Base-by-base conservation (phyloP, 2,888 invertebrate species). In the Eupelmus urozonus region DNA sequence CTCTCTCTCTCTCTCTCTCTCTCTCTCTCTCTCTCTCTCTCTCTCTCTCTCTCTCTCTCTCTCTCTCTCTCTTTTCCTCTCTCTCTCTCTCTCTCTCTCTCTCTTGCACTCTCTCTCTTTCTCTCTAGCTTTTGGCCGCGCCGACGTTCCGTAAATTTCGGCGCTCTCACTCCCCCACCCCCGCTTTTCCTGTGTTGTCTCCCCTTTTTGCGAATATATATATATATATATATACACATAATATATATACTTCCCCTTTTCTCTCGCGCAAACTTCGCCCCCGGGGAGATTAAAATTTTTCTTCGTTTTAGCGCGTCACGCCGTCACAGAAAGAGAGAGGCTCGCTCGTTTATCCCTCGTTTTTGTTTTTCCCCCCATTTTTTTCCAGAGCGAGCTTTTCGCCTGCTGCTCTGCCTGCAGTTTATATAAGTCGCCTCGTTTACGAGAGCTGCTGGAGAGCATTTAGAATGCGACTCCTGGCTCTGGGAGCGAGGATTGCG, bases 251-350 rank as follows among this genome's bases (percentile, higher is more conserved):
- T 23, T n/a, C 34, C 3, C 34, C 45, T 7, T 59, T n/a, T 29
- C 59, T 57, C 70, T 65, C 60, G 29, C 1, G 18, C 59, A 23
- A 59, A 65, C 65, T 66, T 49, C 29, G 20, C 49, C 55, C 55
- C 1, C 51, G 72, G 62, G 66, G 27, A 76, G 72, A 79, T 79
- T 79, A 76, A 76, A 76, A 76, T 63, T 76, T 73, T 65, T 70
- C 73, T 53, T 45, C 62, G 60, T 62, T 42, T 66, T 53, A 72
- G 67, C 62, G 42, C 51, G 66, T 66, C 25, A 66, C 16, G n/a
- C n/a, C 40, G 34, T 67, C 67, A 34, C n/a, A n/a, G n/a, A n/a
- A n/a, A n/a, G n/a, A n/a, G n/a, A n/a, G 40, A n/a, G 18, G 13
- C 40, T 55, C 45, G 11, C n/a, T 66, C 57, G 49, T 40, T 53